phyloP scores from a whole-genome alignment of 1,140 invertebrate species.

The Paraescarpia echinospica region DNA sequence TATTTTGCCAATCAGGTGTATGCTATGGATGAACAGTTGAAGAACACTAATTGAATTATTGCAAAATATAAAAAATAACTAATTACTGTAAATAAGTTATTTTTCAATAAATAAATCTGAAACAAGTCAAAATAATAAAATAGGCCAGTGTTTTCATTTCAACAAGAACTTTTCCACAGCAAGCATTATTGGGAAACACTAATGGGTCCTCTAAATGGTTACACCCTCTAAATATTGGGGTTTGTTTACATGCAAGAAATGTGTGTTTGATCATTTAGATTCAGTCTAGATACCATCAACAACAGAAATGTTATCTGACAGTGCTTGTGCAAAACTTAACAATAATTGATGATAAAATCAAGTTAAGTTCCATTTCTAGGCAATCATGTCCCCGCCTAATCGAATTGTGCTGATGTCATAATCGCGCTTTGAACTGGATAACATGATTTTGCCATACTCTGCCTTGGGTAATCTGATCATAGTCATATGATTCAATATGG shows the following conservation, averaged over 20 bases:
- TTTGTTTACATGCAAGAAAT: background rate
- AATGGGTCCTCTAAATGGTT: background rate
- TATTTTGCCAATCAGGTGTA: background rate
- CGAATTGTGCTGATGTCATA: background rate
- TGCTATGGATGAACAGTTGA: background rate
- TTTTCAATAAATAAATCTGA: no score
- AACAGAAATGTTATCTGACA: background rate
- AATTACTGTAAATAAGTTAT: no score
- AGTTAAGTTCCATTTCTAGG: background rate
- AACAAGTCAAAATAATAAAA: no score
- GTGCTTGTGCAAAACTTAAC: background rate
- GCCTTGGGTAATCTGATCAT: background rate
- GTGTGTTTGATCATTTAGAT: background rate
- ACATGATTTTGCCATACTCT: background rate
- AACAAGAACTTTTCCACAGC: no score
- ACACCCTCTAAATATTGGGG: background rate
- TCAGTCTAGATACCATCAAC: background rate
- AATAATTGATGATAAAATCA: background rate
- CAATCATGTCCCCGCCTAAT: background rate
- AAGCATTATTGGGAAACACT: background rate
- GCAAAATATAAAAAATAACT: no score
- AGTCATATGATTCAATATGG: slow-evolving; percentile 1
- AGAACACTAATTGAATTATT: no score
- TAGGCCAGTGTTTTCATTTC: no score
- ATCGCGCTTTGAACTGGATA: background rate